These are phyloP conservation scores for Gymnopithys bicolor DNA, from an alignment of 2,797 vertebrate species.

Conservation along the genomic window DNA sequence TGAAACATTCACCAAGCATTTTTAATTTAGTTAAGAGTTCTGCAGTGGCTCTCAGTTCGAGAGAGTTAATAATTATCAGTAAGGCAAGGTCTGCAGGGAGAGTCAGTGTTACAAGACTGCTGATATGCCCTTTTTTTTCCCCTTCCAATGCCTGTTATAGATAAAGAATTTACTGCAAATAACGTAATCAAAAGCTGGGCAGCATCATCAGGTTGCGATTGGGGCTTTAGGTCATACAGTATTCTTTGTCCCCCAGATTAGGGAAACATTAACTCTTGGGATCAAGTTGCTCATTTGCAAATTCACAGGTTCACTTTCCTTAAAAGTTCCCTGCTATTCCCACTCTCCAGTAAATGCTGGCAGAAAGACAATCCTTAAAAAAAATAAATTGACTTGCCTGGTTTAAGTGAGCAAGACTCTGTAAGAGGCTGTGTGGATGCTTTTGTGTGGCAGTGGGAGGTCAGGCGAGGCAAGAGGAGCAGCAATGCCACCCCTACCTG, in stretches of 20 bases:
- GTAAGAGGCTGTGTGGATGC: not conserved
- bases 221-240: not conserved
- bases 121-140: not conserved
- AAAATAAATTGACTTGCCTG: not conserved
- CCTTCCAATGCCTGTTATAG: not conserved
- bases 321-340: not conserved
- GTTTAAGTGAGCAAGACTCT: not conserved
- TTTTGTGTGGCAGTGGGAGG: not conserved
- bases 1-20: not conserved
- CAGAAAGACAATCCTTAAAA: not conserved
- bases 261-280: slow-evolving; percentile 17
- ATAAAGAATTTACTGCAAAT: slow-evolving; percentile 17
- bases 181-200: not conserved
- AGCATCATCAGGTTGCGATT: rapidly evolving
- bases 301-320: not conserved
- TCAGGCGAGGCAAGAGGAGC: rapidly evolving
- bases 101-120: not conserved
- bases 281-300: not conserved
- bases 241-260: not conserved
- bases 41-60: not conserved
- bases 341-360: not conserved
- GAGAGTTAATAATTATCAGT: slow-evolving; percentile 37
- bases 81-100: slow-evolving; percentile 7
- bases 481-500: not conserved
- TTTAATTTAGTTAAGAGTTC: not conserved